Evolutionary conservation across 2,113 vertebrate species (phyloP).

Genomic region (Ammodytes dubius): DNA sequence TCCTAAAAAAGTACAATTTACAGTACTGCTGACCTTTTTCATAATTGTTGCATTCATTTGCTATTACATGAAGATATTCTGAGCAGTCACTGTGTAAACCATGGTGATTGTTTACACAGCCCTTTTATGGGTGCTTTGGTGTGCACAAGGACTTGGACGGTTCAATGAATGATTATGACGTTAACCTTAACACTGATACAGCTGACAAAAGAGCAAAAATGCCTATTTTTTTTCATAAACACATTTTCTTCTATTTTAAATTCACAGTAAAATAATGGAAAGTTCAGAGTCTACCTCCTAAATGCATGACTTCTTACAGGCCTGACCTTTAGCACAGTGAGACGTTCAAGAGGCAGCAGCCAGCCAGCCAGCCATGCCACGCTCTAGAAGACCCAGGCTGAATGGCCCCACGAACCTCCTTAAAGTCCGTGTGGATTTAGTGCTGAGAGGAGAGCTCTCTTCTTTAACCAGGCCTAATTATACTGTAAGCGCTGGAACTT

Average conservation of each 20-base stretch:
- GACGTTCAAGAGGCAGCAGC: slow-evolving; percentile 60
- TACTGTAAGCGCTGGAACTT: slow-evolving; percentile 64
- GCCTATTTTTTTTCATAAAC: not conserved
- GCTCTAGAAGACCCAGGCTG: slow-evolving; percentile 57
- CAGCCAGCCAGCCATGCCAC: slow-evolving; percentile 15
- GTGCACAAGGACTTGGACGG: not conserved
- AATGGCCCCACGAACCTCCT: slow-evolving; percentile 61
- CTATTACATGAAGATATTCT: not conserved
- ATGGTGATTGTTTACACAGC: not conserved
- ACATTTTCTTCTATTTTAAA: slow-evolving; percentile 12
- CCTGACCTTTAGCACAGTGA: slow-evolving; percentile 61
- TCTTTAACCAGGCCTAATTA: slow-evolving; percentile 74
- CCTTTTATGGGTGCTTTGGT: not conserved
- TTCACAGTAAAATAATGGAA: slow-evolving; percentile 4
- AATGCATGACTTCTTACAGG: slow-evolving; percentile 29
- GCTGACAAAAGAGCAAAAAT: not conserved
- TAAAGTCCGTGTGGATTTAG: slow-evolving; percentile 57
- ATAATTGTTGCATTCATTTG: not conserved
- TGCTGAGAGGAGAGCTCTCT: slow-evolving; percentile 55
- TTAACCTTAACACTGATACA: not conserved
- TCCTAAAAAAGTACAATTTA: not conserved
- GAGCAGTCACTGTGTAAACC: not conserved
- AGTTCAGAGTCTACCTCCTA: slow-evolving; percentile 15
- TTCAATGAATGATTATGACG: too few relatives aligned
- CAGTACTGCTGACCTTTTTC: not conserved